phyloP scores from a whole-genome alignment of 2,113 vertebrate species.

The Dermatemys mawii region DNA sequence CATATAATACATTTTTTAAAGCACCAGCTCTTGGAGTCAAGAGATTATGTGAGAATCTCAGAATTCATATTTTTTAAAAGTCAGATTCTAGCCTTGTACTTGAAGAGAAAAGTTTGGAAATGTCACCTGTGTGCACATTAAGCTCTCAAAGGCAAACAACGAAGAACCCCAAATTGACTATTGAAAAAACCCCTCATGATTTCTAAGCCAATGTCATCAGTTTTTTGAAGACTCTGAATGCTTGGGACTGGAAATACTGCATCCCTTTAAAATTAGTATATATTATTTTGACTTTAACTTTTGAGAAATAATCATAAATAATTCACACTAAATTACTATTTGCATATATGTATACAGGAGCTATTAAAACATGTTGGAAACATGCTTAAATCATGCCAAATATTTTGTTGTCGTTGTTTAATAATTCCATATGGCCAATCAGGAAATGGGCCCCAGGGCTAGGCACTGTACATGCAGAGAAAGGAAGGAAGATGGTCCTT shows the following conservation, averaged over 20 bases:
- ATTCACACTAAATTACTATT: not conserved
- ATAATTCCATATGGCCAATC: not conserved
- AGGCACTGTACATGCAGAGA: not conserved
- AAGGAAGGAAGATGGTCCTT: fast-evolving
- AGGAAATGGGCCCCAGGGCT: not conserved
- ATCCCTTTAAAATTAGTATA: not conserved
- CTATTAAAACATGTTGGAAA: not conserved
- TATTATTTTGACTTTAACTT: not conserved
- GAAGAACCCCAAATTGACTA: not conserved
- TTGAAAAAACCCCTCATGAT: no score
- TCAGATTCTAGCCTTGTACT: not conserved
- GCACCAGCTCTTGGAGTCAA: not conserved
- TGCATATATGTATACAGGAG: not conserved
- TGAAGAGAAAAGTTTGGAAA: no score
- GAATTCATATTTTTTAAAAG: not conserved
- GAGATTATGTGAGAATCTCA: not conserved
- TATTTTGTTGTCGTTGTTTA: not conserved
- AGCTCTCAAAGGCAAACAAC: not conserved
- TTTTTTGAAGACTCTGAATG: not conserved
- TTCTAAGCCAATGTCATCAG: no score
- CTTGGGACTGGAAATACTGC: not conserved
- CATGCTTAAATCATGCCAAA: not conserved
- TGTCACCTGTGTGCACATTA: not conserved
- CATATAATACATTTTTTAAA: not conserved
- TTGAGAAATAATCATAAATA: not conserved